Base-by-base conservation (phyloP, 2,888 invertebrate species). In the Minunthozetes semirufus region DNA sequence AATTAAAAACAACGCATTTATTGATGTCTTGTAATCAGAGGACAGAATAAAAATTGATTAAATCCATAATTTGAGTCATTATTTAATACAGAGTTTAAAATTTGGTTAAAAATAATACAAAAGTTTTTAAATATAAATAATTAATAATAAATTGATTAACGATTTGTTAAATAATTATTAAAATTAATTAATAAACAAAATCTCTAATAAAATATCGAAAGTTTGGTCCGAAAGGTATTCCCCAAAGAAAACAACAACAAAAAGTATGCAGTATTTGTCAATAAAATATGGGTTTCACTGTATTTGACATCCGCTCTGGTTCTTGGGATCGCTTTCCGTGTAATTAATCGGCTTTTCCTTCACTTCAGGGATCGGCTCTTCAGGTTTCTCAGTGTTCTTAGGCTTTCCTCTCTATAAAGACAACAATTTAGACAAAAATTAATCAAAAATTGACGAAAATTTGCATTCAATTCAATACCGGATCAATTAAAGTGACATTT, bases 281-380 rank as follows among this genome's bases (percentile, higher is more conserved):
- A 46, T 46, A 46, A 46, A 46, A 46, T 46, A 46, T 46, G 46
- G 8, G 46, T 46, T 46, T 71, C 22, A 74, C 25, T 74, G 74
- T 48, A 74, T 71, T 46, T 53, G 70, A 61, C 74, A 74, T 5
- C 74, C 74, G 50, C 74, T 74, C 42, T 74, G 70, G 33, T 70
- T 74, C 9, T 72, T 71, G 53, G 68, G 74, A 59, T 74, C 74
- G 2, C 17, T 72, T 71, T 68, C 68, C 15, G 33, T 66, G n/a
- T 29, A 29, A 25, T 74, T 72, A 19, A 70, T 74, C 1, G 74
- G 74, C 33, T 74, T 74, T 33, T 74, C 74, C 48, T 71, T 48
- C 17, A 70, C 25, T 33, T 25, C 70, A 22, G 68, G 70, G 8
- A 74, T 38, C 13, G 70, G 59, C 11, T 59, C 27, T 27, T 59